Percentiles rank a stretch among this genome's conserved stretches.
These are phyloP conservation scores for Nestor notabilis DNA, from an alignment of 2,113 vertebrate species.

Conservation along the genomic window DNA sequence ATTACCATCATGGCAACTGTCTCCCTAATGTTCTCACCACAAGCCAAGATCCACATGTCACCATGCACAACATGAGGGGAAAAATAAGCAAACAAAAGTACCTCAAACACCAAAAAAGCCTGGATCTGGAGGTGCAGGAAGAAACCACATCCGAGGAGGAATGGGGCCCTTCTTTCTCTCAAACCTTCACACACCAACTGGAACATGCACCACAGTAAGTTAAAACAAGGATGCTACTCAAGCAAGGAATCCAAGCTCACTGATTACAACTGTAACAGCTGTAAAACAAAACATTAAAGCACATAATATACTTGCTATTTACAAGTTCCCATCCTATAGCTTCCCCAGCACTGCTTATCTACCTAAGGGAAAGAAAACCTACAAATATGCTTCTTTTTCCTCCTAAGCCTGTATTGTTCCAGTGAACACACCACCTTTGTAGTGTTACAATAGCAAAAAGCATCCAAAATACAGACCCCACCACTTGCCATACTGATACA, in stretches of 20 bases:
- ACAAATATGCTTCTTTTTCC: neutral
- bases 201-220: neutral
- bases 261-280: neutral
- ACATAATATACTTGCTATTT: neutral
- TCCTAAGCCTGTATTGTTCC: neutral
- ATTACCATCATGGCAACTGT: neutral
- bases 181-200: accelerated
- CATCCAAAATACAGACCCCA: neutral
- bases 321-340: accelerated
- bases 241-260: neutral
- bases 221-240: slow-evolving; percentile 26
- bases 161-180: neutral
- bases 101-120: neutral
- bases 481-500: neutral
- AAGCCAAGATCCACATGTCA: neutral
- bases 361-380: neutral
- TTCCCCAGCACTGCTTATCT: neutral
- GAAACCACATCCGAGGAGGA: neutral
- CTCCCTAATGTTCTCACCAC: neutral
- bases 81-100: neutral
- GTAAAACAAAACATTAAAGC: slow-evolving; percentile 16
- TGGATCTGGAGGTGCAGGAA: neutral
- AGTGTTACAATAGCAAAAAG: neutral
- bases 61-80: neutral
- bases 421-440: neutral